Conservation (phyloP, 2,113 vertebrate species). For the Pampusana beccarii region DNA sequence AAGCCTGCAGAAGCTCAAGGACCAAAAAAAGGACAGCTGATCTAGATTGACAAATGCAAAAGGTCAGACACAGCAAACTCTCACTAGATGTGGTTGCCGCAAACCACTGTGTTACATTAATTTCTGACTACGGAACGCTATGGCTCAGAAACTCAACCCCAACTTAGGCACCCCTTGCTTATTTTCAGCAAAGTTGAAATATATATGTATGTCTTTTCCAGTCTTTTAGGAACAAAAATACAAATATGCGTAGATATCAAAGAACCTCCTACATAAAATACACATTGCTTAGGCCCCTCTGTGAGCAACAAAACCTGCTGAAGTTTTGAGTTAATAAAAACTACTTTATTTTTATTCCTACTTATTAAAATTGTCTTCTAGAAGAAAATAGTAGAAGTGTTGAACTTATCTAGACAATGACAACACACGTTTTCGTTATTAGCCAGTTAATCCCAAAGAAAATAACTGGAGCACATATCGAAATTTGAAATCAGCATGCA, state of each 20-base stretch:
- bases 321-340: neutral
- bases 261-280: neutral
- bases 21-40: conserved; percentile 19
- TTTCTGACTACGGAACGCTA: neutral
- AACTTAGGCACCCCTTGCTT: neutral
- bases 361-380: neutral
- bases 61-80: conserved; percentile 1
- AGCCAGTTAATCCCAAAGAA: neutral
- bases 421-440: neutral
- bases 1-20: neutral
- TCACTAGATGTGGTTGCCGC: neutral
- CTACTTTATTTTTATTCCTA: neutral
- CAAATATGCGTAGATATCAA: neutral
- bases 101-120: neutral
- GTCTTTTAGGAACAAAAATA: neutral
- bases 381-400: neutral
- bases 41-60: conserved; percentile 48
- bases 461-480: neutral
- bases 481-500: neutral
- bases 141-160: neutral
- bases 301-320: neutral
- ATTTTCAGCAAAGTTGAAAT: neutral
- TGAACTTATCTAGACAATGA: neutral
- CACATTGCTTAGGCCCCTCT: neutral
- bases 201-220: neutral